These are phyloP conservation scores for Drosophila chauvacae DNA, from an alignment of 1,140 invertebrate genomes.

Conservation along the genomic window DNA sequence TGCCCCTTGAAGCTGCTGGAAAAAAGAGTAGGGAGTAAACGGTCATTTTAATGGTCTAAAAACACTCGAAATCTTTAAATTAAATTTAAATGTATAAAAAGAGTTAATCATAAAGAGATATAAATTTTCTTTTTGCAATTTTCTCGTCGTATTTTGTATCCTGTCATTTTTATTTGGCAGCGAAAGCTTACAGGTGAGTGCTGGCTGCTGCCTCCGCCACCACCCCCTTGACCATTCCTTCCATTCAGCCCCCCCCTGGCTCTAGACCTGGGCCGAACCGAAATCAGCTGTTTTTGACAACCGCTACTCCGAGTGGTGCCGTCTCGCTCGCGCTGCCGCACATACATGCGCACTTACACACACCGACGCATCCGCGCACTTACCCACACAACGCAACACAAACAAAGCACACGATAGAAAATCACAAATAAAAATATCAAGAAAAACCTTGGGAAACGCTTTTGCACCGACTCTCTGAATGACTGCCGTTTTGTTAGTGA, in stretches of 20 bases:
- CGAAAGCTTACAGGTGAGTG: conserved; percentile 63
- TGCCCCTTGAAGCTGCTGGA: conserved; percentile 43
- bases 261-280: conserved; percentile 8
- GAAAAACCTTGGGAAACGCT: conserved; percentile 9
- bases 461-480: conserved; percentile 14
- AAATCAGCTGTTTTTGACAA: conserved; percentile 65
- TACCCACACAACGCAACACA: conserved; percentile 44
- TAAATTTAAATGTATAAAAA: not conserved
- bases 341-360: conserved; percentile 47
- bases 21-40: not conserved
- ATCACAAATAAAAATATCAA: conserved; percentile 35
- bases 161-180: conserved; percentile 4
- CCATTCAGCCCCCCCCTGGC: not conserved
- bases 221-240: not conserved
- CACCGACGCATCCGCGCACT: conserved; percentile 38
- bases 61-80: not conserved
- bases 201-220: conserved; percentile 2
- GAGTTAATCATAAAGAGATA: not conserved
- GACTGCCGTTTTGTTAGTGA: conserved; percentile 6
- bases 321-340: conserved; percentile 35
- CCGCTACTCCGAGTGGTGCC: conserved; percentile 44
- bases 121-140: not conserved
- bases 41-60: not conserved
- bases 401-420: conserved; percentile 58
- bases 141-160: not conserved